Evolutionary conservation across 2,113 vertebrate genomes (phyloP), one percentile per base, ranked within the genome.

Genomic region (Willisornis vidua): DNA sequence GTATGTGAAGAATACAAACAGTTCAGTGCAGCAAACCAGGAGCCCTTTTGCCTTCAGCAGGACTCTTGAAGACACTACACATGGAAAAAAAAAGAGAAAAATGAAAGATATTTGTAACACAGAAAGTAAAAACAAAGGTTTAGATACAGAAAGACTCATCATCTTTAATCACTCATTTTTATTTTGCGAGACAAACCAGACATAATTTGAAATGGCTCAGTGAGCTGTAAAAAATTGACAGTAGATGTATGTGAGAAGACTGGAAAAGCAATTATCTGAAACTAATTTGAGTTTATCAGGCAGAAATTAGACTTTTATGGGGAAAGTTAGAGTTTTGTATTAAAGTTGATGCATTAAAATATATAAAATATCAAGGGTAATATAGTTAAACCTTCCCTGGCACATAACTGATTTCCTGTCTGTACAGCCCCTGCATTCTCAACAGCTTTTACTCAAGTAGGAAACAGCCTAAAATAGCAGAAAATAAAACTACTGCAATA

Each of bases 231-330:
- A 95, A 92, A 91, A 92, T 81, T 96, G 95, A 91, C 90, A 96
- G 91, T 89, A 95, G 84, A 96, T 94, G 41, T 81, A 92, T 93
- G 73, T 72, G 82, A 94, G 84, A 93, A 78, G 85, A 81, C 83
- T 95, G 86, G 79, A 86, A 96, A 96, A 88, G 89, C 84, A 96
- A 96, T 97, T 96, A 96, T 86, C 92, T 97, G 85, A 97, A 94
- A 94, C 89, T 96, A 94, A 97, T 97, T 93, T 94, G 84, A 95
- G 91, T 95, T 96, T 96, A 96, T 96, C 90, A 93, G 90, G 97
- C 87, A 97, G 85, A 97, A 95, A 96, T 95, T 80, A 95, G 72
- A 85, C 59, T 92, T 96, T 76, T 72, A 83, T 85, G 73, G 80
- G 57, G 39, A 89, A 96, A 92, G 43, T 95, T 79, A 85, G 28